phyloP scores from a whole-genome alignment of 2,113 vertebrate species.

The Mastomys natalensis region DNA sequence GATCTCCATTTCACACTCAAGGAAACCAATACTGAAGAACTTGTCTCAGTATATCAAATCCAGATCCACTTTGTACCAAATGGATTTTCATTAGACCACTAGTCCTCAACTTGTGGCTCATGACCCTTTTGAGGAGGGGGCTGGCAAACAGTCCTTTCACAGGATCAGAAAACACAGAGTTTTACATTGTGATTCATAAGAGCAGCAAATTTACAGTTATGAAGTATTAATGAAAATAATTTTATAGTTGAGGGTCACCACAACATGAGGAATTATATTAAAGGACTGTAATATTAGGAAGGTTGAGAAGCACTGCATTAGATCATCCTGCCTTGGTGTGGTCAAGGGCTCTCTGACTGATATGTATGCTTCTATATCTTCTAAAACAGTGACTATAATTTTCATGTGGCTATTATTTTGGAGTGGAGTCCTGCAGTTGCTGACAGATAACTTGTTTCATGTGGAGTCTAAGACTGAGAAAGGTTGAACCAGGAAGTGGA shows the following conservation, averaged over 20 bases:
- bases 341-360: not conserved
- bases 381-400: not conserved
- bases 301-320: not conserved
- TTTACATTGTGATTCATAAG: not conserved
- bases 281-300: not conserved
- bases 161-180: not conserved
- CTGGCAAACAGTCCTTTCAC: not conserved
- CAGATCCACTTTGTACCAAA: not conserved
- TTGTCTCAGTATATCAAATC: conserved; percentile 14
- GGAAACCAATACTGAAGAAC: not conserved
- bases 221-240: not conserved
- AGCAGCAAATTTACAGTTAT: not conserved
- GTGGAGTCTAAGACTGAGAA: not conserved
- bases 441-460: not conserved
- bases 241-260: not conserved
- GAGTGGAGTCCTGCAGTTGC: not conserved
- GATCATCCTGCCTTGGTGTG: not conserved
- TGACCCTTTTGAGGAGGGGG: not conserved
- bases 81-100: not conserved
- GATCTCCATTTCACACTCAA: not conserved
- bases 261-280: not conserved
- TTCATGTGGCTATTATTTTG: not conserved
- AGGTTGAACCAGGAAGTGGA: not conserved
- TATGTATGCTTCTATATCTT: not conserved
- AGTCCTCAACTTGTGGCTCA: not conserved